These are phyloP conservation scores for Oedothorax gibbosus DNA, from an alignment of 1,140 invertebrate species.

Conservation along the genomic window DNA sequence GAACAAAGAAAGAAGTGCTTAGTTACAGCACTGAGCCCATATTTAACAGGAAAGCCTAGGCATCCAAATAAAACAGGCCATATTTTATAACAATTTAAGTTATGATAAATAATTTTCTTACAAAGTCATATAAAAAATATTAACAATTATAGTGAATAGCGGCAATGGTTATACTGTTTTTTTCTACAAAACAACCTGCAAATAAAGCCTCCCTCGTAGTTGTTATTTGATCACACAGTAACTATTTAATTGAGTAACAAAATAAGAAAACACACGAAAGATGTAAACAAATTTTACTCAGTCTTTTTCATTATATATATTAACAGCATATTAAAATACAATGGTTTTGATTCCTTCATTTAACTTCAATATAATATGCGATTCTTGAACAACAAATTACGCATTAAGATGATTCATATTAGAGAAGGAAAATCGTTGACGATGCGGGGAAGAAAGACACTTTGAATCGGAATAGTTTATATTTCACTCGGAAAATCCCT, in stretches of 20 bases:
- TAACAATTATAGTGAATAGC: too few relatives aligned
- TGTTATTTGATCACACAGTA: not conserved
- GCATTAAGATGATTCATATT: conserved; percentile 19
- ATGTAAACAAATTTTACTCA: conserved; percentile 36
- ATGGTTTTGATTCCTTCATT: conserved; percentile 38
- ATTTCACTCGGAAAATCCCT: not conserved
- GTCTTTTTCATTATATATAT: conserved; percentile 34
- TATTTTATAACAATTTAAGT: too few relatives aligned
- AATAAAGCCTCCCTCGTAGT: too few relatives aligned
- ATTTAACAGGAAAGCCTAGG: too few relatives aligned
- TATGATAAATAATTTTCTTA: too few relatives aligned
- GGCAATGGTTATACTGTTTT: too few relatives aligned
- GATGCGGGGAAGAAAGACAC: conserved; percentile 37
- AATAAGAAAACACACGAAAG: conserved; percentile 3
- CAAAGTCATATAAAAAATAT: too few relatives aligned
- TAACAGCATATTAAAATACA: conserved; percentile 60
- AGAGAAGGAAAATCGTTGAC: not conserved
- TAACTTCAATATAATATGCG: not conserved
- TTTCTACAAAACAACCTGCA: too few relatives aligned
- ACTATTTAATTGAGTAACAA: not conserved
- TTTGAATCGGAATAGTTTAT: conserved; percentile 36
- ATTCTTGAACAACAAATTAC: conserved; percentile 8
- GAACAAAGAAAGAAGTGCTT: too few relatives aligned
- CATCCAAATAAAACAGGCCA: too few relatives aligned
- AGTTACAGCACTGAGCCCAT: too few relatives aligned